Conservation (phyloP, 2,113 vertebrate genomes). For the Saimiri boliviensis region DNA sequence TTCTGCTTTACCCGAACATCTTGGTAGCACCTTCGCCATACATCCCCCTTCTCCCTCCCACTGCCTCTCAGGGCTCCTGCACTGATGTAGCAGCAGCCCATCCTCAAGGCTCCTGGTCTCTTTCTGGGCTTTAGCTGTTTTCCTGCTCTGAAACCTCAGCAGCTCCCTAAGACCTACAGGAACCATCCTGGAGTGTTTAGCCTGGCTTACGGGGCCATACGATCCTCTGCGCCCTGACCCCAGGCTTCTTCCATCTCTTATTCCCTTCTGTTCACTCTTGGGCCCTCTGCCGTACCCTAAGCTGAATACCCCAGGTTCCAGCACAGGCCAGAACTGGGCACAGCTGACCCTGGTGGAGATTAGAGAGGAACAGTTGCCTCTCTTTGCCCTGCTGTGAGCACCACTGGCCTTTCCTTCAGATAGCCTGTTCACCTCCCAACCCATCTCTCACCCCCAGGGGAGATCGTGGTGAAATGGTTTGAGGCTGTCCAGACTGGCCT, state of each 20-base stretch:
- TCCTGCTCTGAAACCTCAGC: neutral
- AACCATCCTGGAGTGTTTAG: neutral
- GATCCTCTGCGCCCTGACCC: neutral
- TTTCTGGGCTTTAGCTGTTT: neutral
- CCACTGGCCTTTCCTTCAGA: neutral
- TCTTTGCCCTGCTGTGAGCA: fast-evolving
- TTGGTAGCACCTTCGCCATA: neutral
- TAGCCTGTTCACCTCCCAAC: neutral
- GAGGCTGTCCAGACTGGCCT: constrained; percentile 95
- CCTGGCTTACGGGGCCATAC: neutral
- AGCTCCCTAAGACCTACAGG: neutral
- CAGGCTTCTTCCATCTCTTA: neutral
- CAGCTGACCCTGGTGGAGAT: neutral
- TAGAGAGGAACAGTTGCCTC: neutral
- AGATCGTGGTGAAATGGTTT: constrained; percentile 97
- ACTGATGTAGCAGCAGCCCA: neutral
- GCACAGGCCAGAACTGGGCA: neutral
- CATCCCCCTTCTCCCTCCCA: neutral
- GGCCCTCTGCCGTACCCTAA: neutral
- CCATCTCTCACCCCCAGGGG: constrained; percentile 84
- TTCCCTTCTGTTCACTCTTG: neutral
- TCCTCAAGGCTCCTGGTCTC: neutral
- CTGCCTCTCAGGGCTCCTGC: neutral
- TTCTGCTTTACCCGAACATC: neutral
- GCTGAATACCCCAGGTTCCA: neutral